A percentile compares a stretch with the other conserved stretches of the same genome.
Conservation (phyloP, 2,113 vertebrate species). For the Tauraco erythrolophus region DNA sequence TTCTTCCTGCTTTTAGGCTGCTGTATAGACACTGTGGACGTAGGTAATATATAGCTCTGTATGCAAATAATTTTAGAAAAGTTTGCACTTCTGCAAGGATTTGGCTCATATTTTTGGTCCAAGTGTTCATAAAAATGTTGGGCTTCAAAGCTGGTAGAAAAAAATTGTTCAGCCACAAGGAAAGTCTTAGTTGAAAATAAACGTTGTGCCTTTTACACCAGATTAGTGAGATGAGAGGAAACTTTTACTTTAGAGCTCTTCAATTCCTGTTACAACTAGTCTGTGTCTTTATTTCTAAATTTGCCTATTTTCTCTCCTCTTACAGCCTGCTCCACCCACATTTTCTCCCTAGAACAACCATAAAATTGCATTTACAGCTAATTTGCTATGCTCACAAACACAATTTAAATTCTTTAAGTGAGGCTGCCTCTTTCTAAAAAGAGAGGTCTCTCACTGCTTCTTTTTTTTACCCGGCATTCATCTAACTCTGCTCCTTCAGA, state of each 20-base stretch:
- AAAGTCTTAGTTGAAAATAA: not conserved
- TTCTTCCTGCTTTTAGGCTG: not conserved
- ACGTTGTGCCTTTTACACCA: not conserved
- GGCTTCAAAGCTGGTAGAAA: not conserved
- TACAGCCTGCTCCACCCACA: conserved; percentile 10
- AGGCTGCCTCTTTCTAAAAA: not conserved
- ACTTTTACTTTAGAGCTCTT: not conserved
- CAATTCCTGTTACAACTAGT: not conserved
- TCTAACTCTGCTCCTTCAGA: not conserved
- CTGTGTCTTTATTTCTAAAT: conserved; percentile 18
- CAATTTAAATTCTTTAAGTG: not conserved
- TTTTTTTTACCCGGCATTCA: conserved; percentile 4
- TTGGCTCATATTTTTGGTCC: not conserved
- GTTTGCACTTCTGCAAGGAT: not conserved
- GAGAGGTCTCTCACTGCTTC: not conserved
- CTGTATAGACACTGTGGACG: not conserved
- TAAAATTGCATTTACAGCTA: conserved; percentile 52
- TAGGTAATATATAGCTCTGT: rapidly evolving
- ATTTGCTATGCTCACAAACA: conserved; percentile 23
- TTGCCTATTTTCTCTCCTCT: conserved; percentile 31
- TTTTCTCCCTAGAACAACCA: conserved; percentile 20
- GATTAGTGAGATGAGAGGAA: not conserved
- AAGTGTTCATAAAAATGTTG: not conserved
- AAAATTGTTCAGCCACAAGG: not conserved
- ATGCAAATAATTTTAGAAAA: not conserved